A percentile compares a stretch with the other conserved stretches of the same genome.
Evolutionary conservation across 2,113 vertebrate species (phyloP).

Genomic region (Phyllopteryx taeniolatus): DNA sequence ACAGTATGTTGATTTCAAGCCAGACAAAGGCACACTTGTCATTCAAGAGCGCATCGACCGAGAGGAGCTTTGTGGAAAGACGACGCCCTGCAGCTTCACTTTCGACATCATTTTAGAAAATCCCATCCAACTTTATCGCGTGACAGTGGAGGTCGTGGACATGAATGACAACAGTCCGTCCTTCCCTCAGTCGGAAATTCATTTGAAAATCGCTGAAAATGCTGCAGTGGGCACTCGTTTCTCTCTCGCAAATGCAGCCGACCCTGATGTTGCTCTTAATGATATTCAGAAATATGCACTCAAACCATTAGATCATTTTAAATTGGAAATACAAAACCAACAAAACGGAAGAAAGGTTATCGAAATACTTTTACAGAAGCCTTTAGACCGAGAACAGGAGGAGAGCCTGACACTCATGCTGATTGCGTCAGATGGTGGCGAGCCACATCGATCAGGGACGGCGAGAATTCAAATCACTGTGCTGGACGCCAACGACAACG

Average conservation of each 20-base stretch:
- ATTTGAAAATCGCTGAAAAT: constrained; percentile 52
- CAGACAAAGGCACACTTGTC: constrained; percentile 64
- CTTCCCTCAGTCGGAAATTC: constrained; percentile 54
- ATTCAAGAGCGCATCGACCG: constrained; percentile 78
- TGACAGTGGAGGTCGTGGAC: constrained; percentile 67
- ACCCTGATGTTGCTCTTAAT: constrained; percentile 64
- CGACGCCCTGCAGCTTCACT: constrained; percentile 73
- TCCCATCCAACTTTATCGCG: constrained; percentile 65
- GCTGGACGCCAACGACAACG: constrained; percentile 70
- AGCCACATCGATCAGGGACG: constrained; percentile 65
- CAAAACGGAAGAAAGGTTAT: constrained; percentile 49
- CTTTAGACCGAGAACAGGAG: constrained; percentile 64
- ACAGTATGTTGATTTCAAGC: constrained; percentile 71
- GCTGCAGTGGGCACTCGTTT: constrained; percentile 41
- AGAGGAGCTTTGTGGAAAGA: constrained; percentile 75
- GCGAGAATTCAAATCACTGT: constrained; percentile 60
- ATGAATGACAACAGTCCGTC: constrained; percentile 68
- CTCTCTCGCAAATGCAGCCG: constrained; percentile 49
- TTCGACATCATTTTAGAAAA: constrained; percentile 77
- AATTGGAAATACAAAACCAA: constrained; percentile 50
- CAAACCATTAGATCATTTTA: constrained; percentile 54
- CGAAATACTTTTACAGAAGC: constrained; percentile 65
- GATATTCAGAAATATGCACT: constrained; percentile 62
- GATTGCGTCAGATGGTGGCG: constrained; percentile 67
- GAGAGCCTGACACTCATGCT: constrained; percentile 54